Percentiles rank a stretch among this genome's conserved stretches.
Evolutionary conservation across 1,140 invertebrate species (phyloP).

Genomic region (Papilio polyxenes): DNA sequence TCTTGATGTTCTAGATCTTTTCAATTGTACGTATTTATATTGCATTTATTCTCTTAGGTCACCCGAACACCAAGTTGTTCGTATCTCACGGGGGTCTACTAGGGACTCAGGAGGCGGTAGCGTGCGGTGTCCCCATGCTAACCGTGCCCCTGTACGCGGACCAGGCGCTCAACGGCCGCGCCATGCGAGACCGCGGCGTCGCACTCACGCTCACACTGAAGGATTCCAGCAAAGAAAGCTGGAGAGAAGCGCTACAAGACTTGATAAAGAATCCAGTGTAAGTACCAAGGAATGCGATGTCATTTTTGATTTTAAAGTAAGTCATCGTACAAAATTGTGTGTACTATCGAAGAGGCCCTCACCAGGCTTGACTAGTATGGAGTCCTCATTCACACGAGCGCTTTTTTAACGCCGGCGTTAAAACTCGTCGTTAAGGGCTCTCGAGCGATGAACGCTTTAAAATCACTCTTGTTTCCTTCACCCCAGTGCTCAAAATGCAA

Average conservation of each 20-base stretch:
- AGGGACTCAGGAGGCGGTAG: conserved; percentile 82
- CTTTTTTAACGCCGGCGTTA: too few relatives aligned
- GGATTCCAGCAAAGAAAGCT: conserved; percentile 60
- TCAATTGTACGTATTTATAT: not conserved
- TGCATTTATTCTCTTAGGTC: conserved; percentile 62
- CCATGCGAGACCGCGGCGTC: conserved; percentile 71
- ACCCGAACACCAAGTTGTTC: conserved; percentile 80
- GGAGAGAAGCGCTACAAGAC: conserved; percentile 66
- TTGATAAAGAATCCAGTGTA: conserved; percentile 74
- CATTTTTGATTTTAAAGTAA: not conserved
- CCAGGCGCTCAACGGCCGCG: conserved; percentile 79
- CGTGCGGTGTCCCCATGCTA: conserved; percentile 79
- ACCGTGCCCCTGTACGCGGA: conserved; percentile 84
- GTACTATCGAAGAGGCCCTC: not conserved
- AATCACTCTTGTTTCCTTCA: too few relatives aligned
- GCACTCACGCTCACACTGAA: conserved; percentile 63
- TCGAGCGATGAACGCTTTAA: too few relatives aligned
- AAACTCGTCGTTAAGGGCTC: too few relatives aligned
- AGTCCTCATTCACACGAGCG: too few relatives aligned
- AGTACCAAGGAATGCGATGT: conserved; percentile 21
- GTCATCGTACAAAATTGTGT: not conserved
- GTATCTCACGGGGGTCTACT: conserved; percentile 83
- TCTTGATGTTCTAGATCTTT: too few relatives aligned
- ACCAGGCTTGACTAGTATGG: too few relatives aligned
- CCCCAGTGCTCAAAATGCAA: too few relatives aligned